These are phyloP conservation scores for Pediacus dermestoides DNA, from an alignment of 2,888 invertebrate species.

Conservation along the genomic window DNA sequence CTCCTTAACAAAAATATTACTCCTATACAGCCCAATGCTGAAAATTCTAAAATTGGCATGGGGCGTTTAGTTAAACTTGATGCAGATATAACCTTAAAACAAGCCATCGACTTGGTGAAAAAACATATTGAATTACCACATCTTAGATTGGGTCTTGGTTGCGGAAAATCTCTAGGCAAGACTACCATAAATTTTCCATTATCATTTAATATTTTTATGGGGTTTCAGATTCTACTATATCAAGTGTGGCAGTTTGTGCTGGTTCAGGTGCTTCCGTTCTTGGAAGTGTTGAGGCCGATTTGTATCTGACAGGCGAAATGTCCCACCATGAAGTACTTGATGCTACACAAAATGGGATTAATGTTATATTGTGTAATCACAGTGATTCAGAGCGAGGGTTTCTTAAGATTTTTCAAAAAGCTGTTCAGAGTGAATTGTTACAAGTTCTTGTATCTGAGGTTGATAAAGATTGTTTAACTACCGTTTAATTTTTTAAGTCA, in stretches of 20 bases:
- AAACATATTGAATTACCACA: conserved; percentile 63
- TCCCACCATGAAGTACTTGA: conserved; percentile 90
- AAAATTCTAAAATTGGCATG: conserved; percentile 52
- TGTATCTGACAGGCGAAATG: conserved; percentile 92
- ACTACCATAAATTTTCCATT: no score
- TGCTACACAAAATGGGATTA: conserved; percentile 71
- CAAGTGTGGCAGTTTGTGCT: conserved; percentile 78
- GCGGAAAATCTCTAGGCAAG: conserved; percentile 11
- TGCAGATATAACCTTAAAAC: conserved; percentile 53
- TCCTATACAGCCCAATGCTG: conserved; percentile 38
- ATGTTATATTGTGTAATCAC: conserved; percentile 88
- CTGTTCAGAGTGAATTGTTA: conserved; percentile 37
- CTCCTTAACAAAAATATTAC: conserved; percentile 49
- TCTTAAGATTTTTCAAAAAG: conserved; percentile 58
- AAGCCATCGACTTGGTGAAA: conserved; percentile 67
- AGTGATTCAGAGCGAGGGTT: conserved; percentile 92
- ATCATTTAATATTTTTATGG: no score
- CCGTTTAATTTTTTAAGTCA: conserved; percentile 62
- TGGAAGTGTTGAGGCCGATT: conserved; percentile 66
- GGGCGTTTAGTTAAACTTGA: conserved; percentile 57
- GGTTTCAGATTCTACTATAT: conserved; percentile 53
- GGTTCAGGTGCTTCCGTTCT: conserved; percentile 84
- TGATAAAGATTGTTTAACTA: conserved; percentile 76
- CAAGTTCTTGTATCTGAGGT: conserved; percentile 65
- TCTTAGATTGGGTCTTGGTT: conserved; percentile 69